Evolutionary conservation across 1,140 invertebrate species (phyloP), one percentile per base, ranked within the genome.

Genomic region (Drepana arcuata): DNA sequence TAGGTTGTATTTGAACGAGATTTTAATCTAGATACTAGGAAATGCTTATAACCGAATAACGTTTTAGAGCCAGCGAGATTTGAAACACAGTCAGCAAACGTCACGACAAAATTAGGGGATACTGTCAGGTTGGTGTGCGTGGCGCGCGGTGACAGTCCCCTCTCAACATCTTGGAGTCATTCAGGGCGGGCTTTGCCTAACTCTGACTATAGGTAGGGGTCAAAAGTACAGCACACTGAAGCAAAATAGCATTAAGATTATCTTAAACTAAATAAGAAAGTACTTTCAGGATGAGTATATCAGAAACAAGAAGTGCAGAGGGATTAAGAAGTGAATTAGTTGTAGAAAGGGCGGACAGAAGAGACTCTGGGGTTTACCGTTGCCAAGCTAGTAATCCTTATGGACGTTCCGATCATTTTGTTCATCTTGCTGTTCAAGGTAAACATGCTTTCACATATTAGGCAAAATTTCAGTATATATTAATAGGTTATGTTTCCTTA

Each of bases 391-490:
- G 91, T 48, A 97, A 97, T 72, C 87, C 88, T 0, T 94, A 91
- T 57, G 95, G 95, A 1, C 86, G 90, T 26, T 94, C 93, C 43
- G 92, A 94, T 53, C 91, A 94, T 58, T 87, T 91, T 7, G 90
- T 95, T 34, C 90, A 93, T 75, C 83, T 97, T 0, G 88, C 90
- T 12, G 93, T 96, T 2, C 93, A 95, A 89, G 92, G 93, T 93
- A 74, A 33, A 2, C 13, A 28, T 14, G 11, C 24, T 32, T 32
- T 24, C 7, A 28, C 12, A 30, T 12, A 12, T 35, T 23, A 34
- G 2, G 10, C n/a, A 38, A 25, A 18, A 21, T 10, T 11, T 21
- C 18, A 21, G 18, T 5, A 5, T 21, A 4, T 21, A 21, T 21
- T 21, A 21, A 21, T 5, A 21, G 9, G 18, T 21, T 21, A 9